phyloP scores from a whole-genome alignment of 2,113 vertebrate species.

The Anolis carolinensis region DNA sequence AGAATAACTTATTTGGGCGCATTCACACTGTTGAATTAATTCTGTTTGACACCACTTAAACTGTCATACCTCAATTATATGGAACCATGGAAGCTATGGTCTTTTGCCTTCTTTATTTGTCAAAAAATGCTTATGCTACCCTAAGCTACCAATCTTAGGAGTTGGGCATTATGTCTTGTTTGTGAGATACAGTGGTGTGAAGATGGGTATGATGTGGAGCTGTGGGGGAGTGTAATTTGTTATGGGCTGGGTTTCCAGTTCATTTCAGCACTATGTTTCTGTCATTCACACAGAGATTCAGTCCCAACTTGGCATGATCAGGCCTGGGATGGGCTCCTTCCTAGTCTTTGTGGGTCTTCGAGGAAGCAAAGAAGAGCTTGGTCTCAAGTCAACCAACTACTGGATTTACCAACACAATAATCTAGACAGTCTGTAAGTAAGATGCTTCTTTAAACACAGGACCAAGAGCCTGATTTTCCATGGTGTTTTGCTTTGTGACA shows the following conservation, averaged over 20 bases:
- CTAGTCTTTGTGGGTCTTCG: slow-evolving; percentile 85
- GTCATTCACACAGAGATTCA: slow-evolving; percentile 69
- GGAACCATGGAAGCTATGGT: neutral
- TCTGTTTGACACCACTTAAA: no score
- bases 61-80: no score
- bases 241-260: neutral
- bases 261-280: neutral
- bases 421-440: slow-evolving; percentile 81
- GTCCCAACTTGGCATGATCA: slow-evolving; percentile 75
- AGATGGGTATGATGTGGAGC: no score
- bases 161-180: neutral
- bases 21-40: no score
- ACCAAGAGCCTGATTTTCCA: neutral
- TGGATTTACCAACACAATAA: slow-evolving; percentile 85
- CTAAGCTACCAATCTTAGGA: no score
- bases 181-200: neutral
- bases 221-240: neutral
- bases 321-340: slow-evolving; percentile 80
- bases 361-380: slow-evolving; percentile 81
- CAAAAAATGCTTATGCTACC: no score
- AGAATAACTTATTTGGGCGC: no score
- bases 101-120: no score
- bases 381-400: slow-evolving; percentile 78
- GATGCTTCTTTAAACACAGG: neutral
- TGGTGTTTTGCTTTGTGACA: neutral